phyloP scores from a whole-genome alignment of 2,888 invertebrate species.

The Panorpa germanica region DNA sequence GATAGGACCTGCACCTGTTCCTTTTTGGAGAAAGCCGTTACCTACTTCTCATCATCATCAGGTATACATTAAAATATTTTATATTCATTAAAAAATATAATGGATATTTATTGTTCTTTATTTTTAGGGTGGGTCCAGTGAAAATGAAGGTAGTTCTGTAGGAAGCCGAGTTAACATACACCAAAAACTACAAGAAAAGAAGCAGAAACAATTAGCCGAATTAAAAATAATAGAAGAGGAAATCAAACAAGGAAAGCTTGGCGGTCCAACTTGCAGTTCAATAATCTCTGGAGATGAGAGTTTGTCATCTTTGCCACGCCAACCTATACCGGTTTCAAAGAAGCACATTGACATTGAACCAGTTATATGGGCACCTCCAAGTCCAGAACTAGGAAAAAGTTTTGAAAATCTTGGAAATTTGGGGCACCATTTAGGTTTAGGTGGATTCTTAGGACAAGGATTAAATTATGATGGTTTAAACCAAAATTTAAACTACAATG shows the following conservation, averaged over 20 bases:
- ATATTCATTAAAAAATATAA: slow-evolving; percentile 2
- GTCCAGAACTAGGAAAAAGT: slow-evolving; percentile 20
- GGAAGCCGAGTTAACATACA: slow-evolving; percentile 67
- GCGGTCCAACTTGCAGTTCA: slow-evolving; percentile 28
- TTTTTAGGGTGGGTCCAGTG: slow-evolving; percentile 41
- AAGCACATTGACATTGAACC: slow-evolving; percentile 37
- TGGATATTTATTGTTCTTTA: slow-evolving; percentile 8
- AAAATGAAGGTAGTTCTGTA: slow-evolving; percentile 56
- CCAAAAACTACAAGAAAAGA: slow-evolving; percentile 73
- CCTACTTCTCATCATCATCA: slow-evolving; percentile 32
- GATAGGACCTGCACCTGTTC: slow-evolving; percentile 31
- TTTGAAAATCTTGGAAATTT: slow-evolving; percentile 25
- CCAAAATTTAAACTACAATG: slow-evolving; percentile 14
- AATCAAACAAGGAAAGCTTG: slow-evolving; percentile 66
- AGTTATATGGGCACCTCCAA: slow-evolving; percentile 24
- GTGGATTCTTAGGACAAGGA: too few relatives aligned
- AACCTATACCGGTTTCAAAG: slow-evolving; percentile 52
- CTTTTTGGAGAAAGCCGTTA: slow-evolving; percentile 57
- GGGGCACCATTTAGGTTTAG: too few relatives aligned
- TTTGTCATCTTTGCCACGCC: slow-evolving; percentile 23
- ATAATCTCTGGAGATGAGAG: slow-evolving; percentile 32
- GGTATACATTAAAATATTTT: slow-evolving; percentile 18
- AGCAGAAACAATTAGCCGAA: slow-evolving; percentile 71
- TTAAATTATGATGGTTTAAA: too few relatives aligned
- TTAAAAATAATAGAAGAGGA: slow-evolving; percentile 69